A percentile compares a stretch with the other conserved stretches of the same genome.
Evolutionary conservation across 2,888 invertebrate species (phyloP).

Genomic region (Ramazzottius varieornatus): DNA sequence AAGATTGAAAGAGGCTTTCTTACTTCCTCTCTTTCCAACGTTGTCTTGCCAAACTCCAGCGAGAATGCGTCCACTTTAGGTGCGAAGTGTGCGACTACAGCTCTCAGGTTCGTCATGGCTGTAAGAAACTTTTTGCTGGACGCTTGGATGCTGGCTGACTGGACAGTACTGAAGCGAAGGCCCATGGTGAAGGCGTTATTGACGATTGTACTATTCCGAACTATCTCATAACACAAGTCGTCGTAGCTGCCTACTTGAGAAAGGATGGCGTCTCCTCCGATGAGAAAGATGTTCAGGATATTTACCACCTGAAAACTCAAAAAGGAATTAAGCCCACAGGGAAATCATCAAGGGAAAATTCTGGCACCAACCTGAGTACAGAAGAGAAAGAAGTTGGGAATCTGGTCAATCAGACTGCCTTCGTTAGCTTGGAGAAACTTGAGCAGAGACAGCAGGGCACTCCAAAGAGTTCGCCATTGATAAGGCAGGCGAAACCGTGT

Average conservation of each 20-base stretch:
- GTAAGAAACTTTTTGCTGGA: background rate
- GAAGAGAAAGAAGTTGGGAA: background rate
- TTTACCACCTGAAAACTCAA: background rate
- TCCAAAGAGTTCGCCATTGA: background rate
- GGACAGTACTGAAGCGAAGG: background rate
- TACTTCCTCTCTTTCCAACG: background rate
- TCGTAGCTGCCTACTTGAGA: constrained; percentile 3
- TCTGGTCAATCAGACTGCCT: background rate
- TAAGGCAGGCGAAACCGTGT: background rate
- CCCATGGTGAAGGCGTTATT: background rate
- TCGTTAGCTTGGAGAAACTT: background rate
- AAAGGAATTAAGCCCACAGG: background rate
- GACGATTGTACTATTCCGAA: background rate
- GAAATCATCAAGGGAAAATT: background rate
- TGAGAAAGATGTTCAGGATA: constrained; percentile 1
- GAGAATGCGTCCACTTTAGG: background rate
- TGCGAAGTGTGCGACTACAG: background rate
- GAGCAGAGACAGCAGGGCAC: background rate
- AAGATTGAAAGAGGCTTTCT: background rate
- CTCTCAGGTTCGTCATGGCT: background rate
- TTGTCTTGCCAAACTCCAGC: background rate
- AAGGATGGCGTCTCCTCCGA: background rate
- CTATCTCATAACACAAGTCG: background rate
- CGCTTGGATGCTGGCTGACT: constrained; percentile 1
- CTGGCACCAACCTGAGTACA: background rate